phyloP scores from a whole-genome alignment of 2,113 vertebrate species.

The Hucho hucho region DNA sequence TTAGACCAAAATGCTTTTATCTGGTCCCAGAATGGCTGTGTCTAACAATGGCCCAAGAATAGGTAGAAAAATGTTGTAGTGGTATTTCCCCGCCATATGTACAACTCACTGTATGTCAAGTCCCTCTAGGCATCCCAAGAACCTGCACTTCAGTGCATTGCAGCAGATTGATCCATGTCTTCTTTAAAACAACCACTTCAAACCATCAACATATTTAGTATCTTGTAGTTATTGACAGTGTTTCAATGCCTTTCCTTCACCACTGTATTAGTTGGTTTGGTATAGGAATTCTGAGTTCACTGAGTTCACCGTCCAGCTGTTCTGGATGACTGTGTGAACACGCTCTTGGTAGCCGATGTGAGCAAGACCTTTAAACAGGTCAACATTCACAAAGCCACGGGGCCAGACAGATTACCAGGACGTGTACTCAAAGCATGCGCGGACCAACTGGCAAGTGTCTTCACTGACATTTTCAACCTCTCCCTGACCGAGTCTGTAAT shows the following conservation, averaged over 20 bases:
- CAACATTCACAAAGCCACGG: no score
- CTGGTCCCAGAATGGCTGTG: conserved; percentile 44
- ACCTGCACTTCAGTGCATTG: not conserved
- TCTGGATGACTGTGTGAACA: no score
- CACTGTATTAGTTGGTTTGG: no score
- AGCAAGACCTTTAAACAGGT: no score
- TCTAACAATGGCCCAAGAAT: conserved; percentile 52
- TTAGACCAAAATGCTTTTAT: conserved; percentile 63
- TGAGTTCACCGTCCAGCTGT: no score
- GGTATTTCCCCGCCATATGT: conserved; percentile 16
- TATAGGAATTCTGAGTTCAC: no score
- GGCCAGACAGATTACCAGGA: no score
- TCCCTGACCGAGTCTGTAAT: no score
- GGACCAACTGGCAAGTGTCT: no score
- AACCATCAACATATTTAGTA: conserved; percentile 12
- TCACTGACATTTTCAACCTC: no score
- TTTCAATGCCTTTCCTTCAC: not conserved
- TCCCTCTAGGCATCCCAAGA: not conserved
- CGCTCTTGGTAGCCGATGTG: no score
- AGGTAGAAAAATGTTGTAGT: conserved; percentile 17
- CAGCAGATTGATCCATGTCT: conserved; percentile 10
- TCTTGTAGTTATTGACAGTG: not conserved
- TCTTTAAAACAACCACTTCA: conserved; percentile 33
- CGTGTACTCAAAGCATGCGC: no score
- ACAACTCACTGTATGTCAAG: conserved; percentile 12